Evolutionary conservation across 23 tunicate genomes (phyloP), one percentile per base, ranked within the genome.

Genomic region (Clavelina lepadiformis): DNA sequence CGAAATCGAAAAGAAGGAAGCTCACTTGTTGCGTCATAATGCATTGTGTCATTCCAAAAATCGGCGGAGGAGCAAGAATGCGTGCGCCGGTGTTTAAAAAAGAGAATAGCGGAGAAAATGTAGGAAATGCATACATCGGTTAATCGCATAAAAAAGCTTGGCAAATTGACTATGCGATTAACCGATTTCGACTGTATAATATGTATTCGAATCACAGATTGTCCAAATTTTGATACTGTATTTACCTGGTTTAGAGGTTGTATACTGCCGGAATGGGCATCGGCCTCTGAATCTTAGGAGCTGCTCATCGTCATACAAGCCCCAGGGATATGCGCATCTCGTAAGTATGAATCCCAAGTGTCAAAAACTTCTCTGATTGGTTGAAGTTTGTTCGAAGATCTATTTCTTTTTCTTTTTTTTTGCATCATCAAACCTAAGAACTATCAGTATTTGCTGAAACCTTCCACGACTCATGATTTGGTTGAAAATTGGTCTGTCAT

Each of bases 181-280:
- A n/a, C n/a, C n/a, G n/a, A n/a, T n/a, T n/a, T n/a, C n/a, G n/a
- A n/a, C n/a, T 28, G 72, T 57, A 66, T 21, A 66, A 46, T 56
- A 66, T 3, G 57, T 46, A 57, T 66, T 46, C 38, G 57, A 37
- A 19, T 66, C 72, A 27, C 72, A 66, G 25, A 66, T 66, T 46
- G 56, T 57, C 72, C 57, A 66, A 66, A 66, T 66, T 46, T 66
- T 66, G 29, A 66, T 66, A 13, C 57, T 57, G 31, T 66, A 66
- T 33, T 66, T 66, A 46, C 19, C 72, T 6, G 45, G 72, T 46
- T 46, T 66, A 28, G 57, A 46, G 5, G 35, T 24, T 53, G 24
- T 53, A n/a, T 66, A 66, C 35, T 46, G 72, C 57, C 56, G 57
- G 47, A 66, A 66, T 24, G 56, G 57, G 22, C 72, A 66, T 66